Base-by-base conservation (phyloP, 2,797 vertebrate species). In the Gobio occitaniae region DNA sequence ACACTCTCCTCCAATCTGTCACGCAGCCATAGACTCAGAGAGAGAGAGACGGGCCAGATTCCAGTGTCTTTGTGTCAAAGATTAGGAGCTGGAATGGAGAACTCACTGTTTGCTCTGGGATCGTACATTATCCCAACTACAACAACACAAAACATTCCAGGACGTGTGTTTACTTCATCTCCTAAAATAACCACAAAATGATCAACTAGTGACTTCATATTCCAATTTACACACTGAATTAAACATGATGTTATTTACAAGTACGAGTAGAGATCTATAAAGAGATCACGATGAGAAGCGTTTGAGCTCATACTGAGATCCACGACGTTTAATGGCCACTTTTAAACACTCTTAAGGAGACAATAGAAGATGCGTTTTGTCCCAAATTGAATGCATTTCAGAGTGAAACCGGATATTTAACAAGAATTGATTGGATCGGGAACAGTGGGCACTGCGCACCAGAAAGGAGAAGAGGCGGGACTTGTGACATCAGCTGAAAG, bases 1-100 rank as follows among this genome's bases (percentile, higher is more conserved):
- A 89, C 94, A 94, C 93, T 93, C 94, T 94, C 94, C 93, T 93
- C 93, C 93, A 94, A 95, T 95, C 93, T 94, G 94, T 94, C 82
- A 94, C 91, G 92, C 93, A 92, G 91, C 92, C 90, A 89, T 87
- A 89, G 87, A 91, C 90, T 90, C 90, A 21, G 44, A 84, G 89
- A 91, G 83, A 84, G 89, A 88, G 90, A 87, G 85, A 83, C 29
- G 87, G 91, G 93, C 92, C 91, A 92, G 93, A 94, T 93, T 93
- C 93, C 92, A 93, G 80, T 90, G 93, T 91, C 91, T 94, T 94
- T 94, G 94, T 95, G 94, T 94, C 91, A 94, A 93, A 95, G 92
- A 95, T 94, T 93, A 94, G 93, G 91, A 95, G 90, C 93, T 94
- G 93, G 92, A 95, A 92, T 89, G 90, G 91, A 93, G 94, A 92